A percentile compares a stretch with the other conserved stretches of the same genome.
phyloP scores from a whole-genome alignment of 2,113 vertebrate genomes.

The Rhadina sibilatrix region DNA sequence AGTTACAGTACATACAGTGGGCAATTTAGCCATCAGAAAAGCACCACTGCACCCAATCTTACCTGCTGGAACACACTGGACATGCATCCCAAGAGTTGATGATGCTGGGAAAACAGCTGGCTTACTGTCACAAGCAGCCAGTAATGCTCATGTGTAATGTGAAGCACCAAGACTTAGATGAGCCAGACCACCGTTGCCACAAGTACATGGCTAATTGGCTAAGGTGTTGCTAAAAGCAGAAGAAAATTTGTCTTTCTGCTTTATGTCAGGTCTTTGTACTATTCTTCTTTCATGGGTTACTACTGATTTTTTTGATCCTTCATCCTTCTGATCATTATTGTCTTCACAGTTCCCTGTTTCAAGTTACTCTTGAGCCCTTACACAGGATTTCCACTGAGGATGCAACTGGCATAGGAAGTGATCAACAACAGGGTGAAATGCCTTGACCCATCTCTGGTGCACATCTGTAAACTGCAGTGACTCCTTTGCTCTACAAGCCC shows the following conservation, averaged over 20 bases:
- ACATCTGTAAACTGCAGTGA: not conserved
- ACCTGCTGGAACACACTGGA: not conserved
- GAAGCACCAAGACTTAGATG: conserved; percentile 26
- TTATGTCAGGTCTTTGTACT: not conserved
- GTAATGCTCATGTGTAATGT: not conserved
- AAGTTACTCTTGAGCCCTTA: not conserved
- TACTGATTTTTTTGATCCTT: not conserved
- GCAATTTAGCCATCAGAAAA: not conserved
- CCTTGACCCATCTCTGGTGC: not conserved
- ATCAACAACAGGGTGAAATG: not conserved
- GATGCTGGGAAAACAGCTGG: not conserved
- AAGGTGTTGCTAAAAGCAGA: not conserved
- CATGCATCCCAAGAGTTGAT: not conserved
- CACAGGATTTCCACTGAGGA: not conserved
- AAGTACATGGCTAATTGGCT: not conserved
- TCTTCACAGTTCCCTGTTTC: not conserved
- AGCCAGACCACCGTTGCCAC: not conserved
- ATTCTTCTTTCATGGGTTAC: not conserved
- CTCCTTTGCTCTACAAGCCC: not conserved
- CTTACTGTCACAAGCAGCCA: not conserved
- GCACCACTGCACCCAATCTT: not conserved
- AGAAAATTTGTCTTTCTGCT: not conserved
- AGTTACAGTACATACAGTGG: not conserved
- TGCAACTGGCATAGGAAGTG: not conserved
- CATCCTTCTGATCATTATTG: accelerated